Evolutionary conservation across 2,113 vertebrate genomes (phyloP).

Genomic region (Gymnorhina tibicen): DNA sequence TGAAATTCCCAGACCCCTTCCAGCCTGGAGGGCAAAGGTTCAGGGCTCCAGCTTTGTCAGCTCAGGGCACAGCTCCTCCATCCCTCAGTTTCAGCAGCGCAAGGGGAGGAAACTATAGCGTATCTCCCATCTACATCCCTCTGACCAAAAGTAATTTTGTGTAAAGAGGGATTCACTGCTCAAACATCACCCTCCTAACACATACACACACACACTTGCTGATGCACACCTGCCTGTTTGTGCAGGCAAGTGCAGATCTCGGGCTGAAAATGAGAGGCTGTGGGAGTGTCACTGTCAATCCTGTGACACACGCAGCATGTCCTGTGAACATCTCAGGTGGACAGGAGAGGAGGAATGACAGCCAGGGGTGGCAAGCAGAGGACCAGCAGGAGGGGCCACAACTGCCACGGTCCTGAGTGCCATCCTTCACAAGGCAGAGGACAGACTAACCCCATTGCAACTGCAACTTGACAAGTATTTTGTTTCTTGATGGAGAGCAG

Average conservation of each 20-base stretch:
- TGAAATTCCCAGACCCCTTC: background rate
- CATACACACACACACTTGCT: no score
- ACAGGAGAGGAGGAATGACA: background rate
- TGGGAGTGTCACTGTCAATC: background rate
- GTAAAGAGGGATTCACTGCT: background rate
- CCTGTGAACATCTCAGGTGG: background rate
- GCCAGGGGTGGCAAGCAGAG: background rate
- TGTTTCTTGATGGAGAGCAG: background rate
- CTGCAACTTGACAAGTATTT: background rate
- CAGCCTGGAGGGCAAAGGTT: background rate
- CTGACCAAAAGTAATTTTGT: background rate
- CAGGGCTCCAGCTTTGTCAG: background rate
- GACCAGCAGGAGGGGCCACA: background rate
- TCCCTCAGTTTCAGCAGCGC: background rate
- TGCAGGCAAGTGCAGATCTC: background rate
- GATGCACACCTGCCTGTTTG: background rate
- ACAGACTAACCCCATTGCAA: background rate
- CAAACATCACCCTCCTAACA: background rate
- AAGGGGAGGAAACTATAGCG: background rate
- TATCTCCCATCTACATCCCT: background rate
- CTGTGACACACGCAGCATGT: background rate
- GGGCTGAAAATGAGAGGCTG: background rate
- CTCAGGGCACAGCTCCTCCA: background rate
- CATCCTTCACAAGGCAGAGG: background rate
- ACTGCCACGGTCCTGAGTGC: background rate